These are phyloP conservation scores for Vimba vimba DNA, from an alignment of 2,113 vertebrate genomes.

Conservation along the genomic window DNA sequence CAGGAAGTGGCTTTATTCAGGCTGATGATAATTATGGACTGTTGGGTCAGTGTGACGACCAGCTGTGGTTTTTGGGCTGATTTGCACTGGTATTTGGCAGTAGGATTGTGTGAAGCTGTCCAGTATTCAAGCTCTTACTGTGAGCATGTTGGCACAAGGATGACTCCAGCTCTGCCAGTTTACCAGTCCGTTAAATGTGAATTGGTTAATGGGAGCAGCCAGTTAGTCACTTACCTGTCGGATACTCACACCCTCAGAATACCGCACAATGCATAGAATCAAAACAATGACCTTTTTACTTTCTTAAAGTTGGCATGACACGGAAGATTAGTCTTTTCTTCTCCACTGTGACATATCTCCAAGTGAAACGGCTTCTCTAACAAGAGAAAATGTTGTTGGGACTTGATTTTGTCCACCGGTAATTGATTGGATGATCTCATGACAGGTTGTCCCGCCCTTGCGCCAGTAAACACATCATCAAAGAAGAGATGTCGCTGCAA, in stretches of 20 bases:
- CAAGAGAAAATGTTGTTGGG: too few relatives aligned
- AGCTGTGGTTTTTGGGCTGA: slow-evolving; percentile 10
- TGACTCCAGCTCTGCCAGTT: not conserved
- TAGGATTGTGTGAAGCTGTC: not conserved
- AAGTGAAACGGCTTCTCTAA: too few relatives aligned
- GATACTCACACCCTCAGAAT: not conserved
- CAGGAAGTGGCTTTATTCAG: slow-evolving; percentile 23
- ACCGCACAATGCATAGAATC: not conserved
- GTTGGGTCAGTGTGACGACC: not conserved
- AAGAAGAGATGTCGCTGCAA: too few relatives aligned
- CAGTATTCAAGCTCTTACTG: not conserved
- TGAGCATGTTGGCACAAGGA: not conserved
- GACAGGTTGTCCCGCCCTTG: too few relatives aligned
- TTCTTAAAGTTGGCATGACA: not conserved
- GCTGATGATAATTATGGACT: not conserved
- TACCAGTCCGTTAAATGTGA: not conserved
- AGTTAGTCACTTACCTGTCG: not conserved
- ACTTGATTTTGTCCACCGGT: too few relatives aligned
- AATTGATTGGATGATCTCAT: too few relatives aligned
- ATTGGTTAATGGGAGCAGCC: not conserved
- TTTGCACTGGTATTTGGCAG: slow-evolving; percentile 12
- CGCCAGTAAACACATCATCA: too few relatives aligned
- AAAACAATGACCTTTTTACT: not conserved
- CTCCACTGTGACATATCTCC: too few relatives aligned
- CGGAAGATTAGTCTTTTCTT: too few relatives aligned